Evolutionary conservation across 2,797 vertebrate species (phyloP).

Genomic region (Platyrinchus mystaceus): DNA sequence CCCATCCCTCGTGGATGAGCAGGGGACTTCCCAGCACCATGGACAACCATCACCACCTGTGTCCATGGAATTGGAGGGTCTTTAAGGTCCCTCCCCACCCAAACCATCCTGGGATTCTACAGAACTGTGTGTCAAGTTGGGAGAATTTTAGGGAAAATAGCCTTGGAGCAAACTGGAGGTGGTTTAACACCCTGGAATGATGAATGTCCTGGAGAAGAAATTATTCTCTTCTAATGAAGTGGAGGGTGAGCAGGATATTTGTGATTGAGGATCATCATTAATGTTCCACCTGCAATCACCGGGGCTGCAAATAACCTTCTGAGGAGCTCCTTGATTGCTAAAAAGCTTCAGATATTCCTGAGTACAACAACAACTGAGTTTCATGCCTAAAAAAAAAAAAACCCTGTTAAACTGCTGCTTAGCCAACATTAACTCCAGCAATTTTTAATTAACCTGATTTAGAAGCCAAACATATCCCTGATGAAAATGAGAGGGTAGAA

Average conservation of each 20-base stretch:
- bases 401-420: slow-evolving; percentile 11
- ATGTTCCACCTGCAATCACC: slow-evolving; percentile 4
- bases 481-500: slow-evolving; percentile 67
- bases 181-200: not conserved
- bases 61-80: not conserved
- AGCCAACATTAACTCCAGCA: slow-evolving; percentile 43
- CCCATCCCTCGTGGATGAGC: not conserved
- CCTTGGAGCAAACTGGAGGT: not conserved
- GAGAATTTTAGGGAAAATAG: not conserved
- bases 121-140: not conserved
- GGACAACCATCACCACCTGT: not conserved
- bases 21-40: not conserved
- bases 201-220: not conserved
- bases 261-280: not conserved
- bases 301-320: slow-evolving; percentile 27
- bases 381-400: not conserved
- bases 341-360: not conserved
- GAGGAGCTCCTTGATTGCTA: slow-evolving; percentile 36
- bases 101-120: not conserved
- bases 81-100: not conserved
- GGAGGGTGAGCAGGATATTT: not conserved
- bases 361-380: not conserved
- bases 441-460: slow-evolving; percentile 73
- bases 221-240: too few species aligned
- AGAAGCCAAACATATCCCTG: slow-evolving; percentile 52